Evolutionary conservation across 2,888 invertebrate species (phyloP), one percentile per base, ranked within the genome.

Genomic region (Andrena hattorfiana): DNA sequence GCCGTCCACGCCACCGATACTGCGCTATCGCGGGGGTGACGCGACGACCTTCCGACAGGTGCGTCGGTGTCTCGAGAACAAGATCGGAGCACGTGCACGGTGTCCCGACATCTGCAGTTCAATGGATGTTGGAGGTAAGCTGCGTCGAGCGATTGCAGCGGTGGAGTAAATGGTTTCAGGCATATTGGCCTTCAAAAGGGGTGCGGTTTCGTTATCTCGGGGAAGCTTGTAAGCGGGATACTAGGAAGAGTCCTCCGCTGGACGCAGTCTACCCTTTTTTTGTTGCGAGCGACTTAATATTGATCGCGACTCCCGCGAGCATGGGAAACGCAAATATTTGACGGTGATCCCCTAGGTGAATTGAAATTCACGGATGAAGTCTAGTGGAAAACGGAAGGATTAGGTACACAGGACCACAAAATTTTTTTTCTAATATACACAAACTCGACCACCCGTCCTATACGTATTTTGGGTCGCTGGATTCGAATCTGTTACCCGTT

Each of bases 321-420:
- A 68, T 54, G 54, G 67, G 77, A 76, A 68, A 30, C 23, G 59
- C 48, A 76, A 78, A 78, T 78, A 68, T 78, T 78, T 68, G 68
- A 76, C 32, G 62, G 67, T 63, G 51, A 54, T 32, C 28, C n/a
- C 26, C 7, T 42, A 30, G 74, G 59, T 68, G 60, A 74, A 77
- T 66, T 75, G 35, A 62, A 67, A 75, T 67, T 67, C 62, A 54
- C 67, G 66, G 42, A 74, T 78, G 23, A 75, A 62, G 75, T 67
- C 75, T 30, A 32, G 51, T 5, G 30, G 60, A n/a, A 8, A 23
- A 6, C 72, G 32, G 16, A 28, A 32, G 56, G 60, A 77, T 77
- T n/a, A n/a, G n/a, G n/a, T 67, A 32, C 32, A 32, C 32, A 2
- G 32, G 32, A 0, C 7, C 32, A 32, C 8, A 2, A 32, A 32